Conservation (phyloP, 2,113 vertebrate genomes). For the Phodopus roborovskii region DNA sequence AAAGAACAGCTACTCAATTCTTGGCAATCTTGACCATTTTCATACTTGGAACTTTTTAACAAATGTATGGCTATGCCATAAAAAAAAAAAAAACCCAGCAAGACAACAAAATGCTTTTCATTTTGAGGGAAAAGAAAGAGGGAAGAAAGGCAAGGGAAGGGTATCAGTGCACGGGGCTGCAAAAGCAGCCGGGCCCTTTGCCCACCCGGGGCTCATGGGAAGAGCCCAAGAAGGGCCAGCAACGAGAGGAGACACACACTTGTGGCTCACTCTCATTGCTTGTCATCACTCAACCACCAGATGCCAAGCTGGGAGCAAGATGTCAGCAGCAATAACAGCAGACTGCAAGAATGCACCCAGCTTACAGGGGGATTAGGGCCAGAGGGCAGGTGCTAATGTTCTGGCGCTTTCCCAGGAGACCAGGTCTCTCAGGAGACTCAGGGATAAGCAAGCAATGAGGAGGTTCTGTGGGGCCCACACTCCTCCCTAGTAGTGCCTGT, state of each 20-base stretch:
- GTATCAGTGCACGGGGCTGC: background rate
- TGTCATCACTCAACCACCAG: conserved; percentile 14
- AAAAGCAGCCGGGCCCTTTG: background rate
- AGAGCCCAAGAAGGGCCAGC: conserved; percentile 7
- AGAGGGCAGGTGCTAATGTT: background rate
- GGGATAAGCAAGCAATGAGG: background rate
- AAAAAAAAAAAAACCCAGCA: background rate
- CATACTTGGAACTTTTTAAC: background rate
- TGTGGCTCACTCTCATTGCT: background rate
- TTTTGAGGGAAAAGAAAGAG: conserved; percentile 33
- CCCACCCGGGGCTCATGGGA: background rate
- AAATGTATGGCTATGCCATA: background rate
- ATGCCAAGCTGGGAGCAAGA: conserved; percentile 1
- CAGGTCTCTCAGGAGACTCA: background rate
- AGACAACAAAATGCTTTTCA: conserved; percentile 45
- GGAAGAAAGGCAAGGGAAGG: conserved; percentile 45
- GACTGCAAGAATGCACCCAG: background rate
- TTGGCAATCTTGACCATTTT: conserved; percentile 17
- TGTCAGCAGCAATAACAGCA: background rate
- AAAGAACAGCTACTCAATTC: background rate
- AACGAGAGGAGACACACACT: background rate
- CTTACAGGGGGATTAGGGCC: background rate
- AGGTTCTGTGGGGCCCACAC: background rate
- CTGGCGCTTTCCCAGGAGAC: background rate
- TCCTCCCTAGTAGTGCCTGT: background rate